Evolutionary conservation across 1,140 invertebrate genomes (phyloP), one percentile per base, ranked within the genome.

Genomic region (Pseudomyrmex pallidus): DNA sequence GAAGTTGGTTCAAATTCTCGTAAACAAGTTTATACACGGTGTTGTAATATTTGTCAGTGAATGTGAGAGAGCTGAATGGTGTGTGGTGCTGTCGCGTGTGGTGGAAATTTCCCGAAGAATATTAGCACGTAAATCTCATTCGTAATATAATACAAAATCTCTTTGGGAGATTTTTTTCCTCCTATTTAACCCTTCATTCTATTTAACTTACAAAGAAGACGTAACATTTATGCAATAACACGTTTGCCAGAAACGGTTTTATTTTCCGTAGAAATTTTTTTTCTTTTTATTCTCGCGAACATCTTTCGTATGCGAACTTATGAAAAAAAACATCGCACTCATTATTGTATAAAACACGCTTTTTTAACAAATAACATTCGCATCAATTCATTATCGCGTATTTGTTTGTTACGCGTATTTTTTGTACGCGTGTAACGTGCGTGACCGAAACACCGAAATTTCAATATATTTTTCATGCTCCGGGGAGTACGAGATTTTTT

Each of bases 391-490:
- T 25, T 52, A 22, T 17, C 12, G 46, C 48, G 13, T 44, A 52
- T 76, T 17, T 64, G 64, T 22, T 50, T 8, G 25, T 76, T 35
- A 52, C 46, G 15, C 22, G 57, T 25, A 15, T 20, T 35, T n/a
- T 22, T 64, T 20, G 20, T 64, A 35, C 35, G 35, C 35, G 5
- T 7, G 13, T 5, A 10, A 72, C 7, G 2, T 63, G 59, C 3
- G 12, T 10, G 35, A 35, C 35, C 35, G 35, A 35, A 35, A 35
- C 35, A 5, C 35, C 4, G 5, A 35, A 7, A 35, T 35, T 76
- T 76, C 54, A 44, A 76, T 66, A 76, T 66, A 35, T 35, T 35
- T 76, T 76, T 54, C 22, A 52, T 12, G 20, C n/a, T n/a, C 44
- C 15, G 17, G 25, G 13, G 13, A 67, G 13, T 20, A 66, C 20